Evolutionary conservation across 2,113 vertebrate genomes (phyloP), one percentile per base, ranked within the genome.

Genomic region (Strix uralensis): DNA sequence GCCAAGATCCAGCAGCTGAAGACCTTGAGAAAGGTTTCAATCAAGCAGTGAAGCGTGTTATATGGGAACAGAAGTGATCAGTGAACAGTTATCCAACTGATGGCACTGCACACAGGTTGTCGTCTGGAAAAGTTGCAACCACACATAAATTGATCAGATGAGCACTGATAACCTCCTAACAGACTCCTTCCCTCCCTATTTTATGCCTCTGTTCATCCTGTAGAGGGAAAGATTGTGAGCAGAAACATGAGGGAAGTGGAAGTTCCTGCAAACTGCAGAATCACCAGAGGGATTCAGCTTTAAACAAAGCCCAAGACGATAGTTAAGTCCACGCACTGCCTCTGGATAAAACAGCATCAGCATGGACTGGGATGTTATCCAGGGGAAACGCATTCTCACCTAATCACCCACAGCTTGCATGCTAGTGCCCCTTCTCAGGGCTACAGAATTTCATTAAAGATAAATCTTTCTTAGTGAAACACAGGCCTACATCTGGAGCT

Each of bases 331-430:
- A 72, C 27, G 18, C 25, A 9, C 29, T 47, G 73, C 44, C 61
- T 55, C 17, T 38, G 57, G 42, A n/a, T 30, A 36, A 72, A 58
- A 54, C 7, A 5, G 2, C 51, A 34, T 10, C 36, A 79, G 59
- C 29, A 13, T 58, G 38, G 55, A 70, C 6, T 4, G 49, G 16
- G 30, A n/a, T 25, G 27, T n/a, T 23, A n/a, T 4, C 49, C 88
- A 70, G 46, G 34, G 21, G 27, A 0, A 0, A 52, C 1, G 17
- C 3, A 1, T 46, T 90, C 57, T 70, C 69, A 71, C 13, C 69
- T 46, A 3, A 51, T 36, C 15, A 49, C 40, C 26, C 13, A 44
- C 55, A 59, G 27, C n/a, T 51, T 70, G 30, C 52, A 44, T 4
- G 19, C 27, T 14, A 54, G 19, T 88, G 25, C 13, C 79, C 51